Evolutionary conservation across 1,140 invertebrate species (phyloP), one percentile per base, ranked within the genome.

Genomic region (Caenorhabditis remanei): DNA sequence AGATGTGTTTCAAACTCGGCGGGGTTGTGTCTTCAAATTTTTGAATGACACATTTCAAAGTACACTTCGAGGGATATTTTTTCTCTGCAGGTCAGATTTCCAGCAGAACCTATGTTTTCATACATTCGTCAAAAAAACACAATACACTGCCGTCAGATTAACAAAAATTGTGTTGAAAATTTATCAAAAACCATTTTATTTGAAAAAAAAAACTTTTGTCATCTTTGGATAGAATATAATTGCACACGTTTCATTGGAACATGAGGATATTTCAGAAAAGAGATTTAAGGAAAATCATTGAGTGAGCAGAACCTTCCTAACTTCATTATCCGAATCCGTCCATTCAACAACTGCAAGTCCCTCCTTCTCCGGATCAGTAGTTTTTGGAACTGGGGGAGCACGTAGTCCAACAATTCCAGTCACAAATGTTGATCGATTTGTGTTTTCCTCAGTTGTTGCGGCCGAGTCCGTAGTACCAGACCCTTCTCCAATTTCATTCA

Each of bases 401-500:
- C 71, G 71, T 9, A 79, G 71, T 53, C 71, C 71, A 48, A 79
- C 71, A 50, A 79, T 79, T 79, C 71, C 71, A 48, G 43, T 79
- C 11, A 14, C 46, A 50, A 79, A 79, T 53, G 43, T 53, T 50
- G 71, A n/a, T 50, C n/a, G 8, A 16, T 2, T 75, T 40, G 67
- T 43, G 40, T 75, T 41, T 21, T 24, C 46, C 5, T 71, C 65
- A 46, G 41, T 16, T 46, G 65, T 71, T 43, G 71, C 71, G n/a
- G 71, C 16, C 8, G 71, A 46, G 46, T 13, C 13, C 14, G 50
- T 46, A 3, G 46, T 2, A 9, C 71, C 71, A 50, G 71, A 79
- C 43, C 46, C 71, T 79, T 79, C 71, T 79, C 71, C 71, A n/a
- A 79, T 79, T 79, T 46, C 71, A 79, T 79, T 79, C 71, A 79